Conservation (phyloP, 35 echinoderm and acorn worm genomes). For the Holothuria glaberrima region DNA sequence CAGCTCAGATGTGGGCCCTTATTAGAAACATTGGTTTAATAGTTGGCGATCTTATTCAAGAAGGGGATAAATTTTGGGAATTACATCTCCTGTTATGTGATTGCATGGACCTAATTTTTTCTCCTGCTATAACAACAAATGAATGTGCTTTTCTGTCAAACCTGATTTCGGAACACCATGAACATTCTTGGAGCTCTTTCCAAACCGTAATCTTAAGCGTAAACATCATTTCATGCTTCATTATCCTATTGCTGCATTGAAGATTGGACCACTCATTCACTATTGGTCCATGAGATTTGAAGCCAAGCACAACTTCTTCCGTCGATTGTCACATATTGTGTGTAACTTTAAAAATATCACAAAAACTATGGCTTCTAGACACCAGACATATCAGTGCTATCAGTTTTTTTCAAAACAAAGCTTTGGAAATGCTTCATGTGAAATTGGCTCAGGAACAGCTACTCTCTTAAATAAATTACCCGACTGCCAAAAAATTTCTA, state of each 20-base stretch:
- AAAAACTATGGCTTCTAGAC: constrained; percentile 48
- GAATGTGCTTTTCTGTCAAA: background rate
- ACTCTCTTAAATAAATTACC: constrained; percentile 19
- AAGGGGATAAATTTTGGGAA: constrained; percentile 10
- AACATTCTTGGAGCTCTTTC: constrained; percentile 43
- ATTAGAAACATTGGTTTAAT: background rate
- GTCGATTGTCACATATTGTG: background rate
- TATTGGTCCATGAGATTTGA: constrained; percentile 53
- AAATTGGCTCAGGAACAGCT: constrained; percentile 55
- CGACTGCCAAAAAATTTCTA: background rate
- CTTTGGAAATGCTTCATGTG: background rate
- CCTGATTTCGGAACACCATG: constrained; percentile 15
- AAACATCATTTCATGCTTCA: constrained; percentile 45
- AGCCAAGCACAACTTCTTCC: constrained; percentile 36
- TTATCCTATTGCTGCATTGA: background rate
- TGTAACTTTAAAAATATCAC: constrained; percentile 68
- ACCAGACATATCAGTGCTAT: constrained; percentile 61
- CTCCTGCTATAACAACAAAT: background rate
- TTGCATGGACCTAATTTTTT: constrained; percentile 28
- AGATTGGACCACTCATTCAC: constrained; percentile 19
- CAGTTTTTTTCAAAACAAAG: constrained; percentile 42
- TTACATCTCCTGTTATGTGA: background rate
- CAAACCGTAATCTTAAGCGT: background rate
- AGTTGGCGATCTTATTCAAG: background rate
- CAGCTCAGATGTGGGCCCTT: constrained; percentile 20